Base-by-base conservation (phyloP, 2,888 invertebrate genomes). In the Volucella bombylans region DNA sequence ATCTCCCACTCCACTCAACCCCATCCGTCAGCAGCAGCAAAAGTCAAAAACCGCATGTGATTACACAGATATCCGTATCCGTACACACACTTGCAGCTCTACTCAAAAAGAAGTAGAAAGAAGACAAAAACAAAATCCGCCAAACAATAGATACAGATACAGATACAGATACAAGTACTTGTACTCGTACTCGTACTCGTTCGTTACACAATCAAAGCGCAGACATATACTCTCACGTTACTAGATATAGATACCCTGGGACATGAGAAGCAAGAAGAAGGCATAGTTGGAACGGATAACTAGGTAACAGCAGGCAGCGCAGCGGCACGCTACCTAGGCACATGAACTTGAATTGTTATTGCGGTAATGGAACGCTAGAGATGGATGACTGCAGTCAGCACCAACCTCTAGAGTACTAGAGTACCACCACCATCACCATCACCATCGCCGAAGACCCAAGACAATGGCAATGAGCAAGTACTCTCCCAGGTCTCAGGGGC, bases 321-420 rank as follows among this genome's bases (percentile, higher is more conserved):
- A 85, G 57, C 85, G 64, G 76, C 72, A 80, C 72, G 68, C 69
- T 80, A 31, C 31, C 31, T 31, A 80, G 72, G 81, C 85, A 76
- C 81, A 85, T 85, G 85, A 85, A 85, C 85, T 85, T 85, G 85
- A 85, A 85, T 85, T 81, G 67, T 80, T 68, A 62, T 67, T 54
- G 79, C 80, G 80, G 85, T 81, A 80, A 85, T 81, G 76, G 76
- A 76, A 68, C 81, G 9, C 50, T 49, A 23, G 73, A 83, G 83
- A 74, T 61, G 83, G 83, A 79, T 83, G 83, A 83, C 85, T 85
- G 85, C 68, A 31, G 31, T 31, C 31, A 31, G 31, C 31, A 18
- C 50, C 49, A 69, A 61, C 45, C 59, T n/a, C n/a, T n/a, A n/a
- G n/a, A n/a, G n/a, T n/a, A n/a, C 31, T n/a, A 50, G 43, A 41